Evolutionary conservation across 2,888 invertebrate genomes (phyloP).

Genomic region (Smittia sp.): DNA sequence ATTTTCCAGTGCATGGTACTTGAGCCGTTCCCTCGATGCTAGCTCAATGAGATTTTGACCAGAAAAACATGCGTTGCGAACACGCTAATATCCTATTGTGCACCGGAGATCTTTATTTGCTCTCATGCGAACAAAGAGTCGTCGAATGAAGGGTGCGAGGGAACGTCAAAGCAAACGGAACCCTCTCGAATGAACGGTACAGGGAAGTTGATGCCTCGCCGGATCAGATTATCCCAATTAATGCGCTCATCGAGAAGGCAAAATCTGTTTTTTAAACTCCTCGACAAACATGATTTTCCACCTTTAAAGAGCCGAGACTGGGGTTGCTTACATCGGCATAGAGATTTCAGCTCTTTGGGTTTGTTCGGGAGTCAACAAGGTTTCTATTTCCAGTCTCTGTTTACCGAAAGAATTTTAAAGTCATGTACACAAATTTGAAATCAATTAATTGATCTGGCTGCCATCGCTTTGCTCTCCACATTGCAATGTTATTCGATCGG

Average conservation of each 20-base stretch:
- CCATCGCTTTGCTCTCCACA: neutral
- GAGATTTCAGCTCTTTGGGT: neutral
- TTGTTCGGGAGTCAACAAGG: neutral
- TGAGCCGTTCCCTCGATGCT: neutral
- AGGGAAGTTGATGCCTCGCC: neutral
- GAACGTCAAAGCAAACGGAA: neutral
- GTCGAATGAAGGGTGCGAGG: neutral
- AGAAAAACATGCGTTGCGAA: conserved; percentile 28
- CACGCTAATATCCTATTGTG: conserved; percentile 37
- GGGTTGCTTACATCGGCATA: neutral
- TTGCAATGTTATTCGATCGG: neutral
- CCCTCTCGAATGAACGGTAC: neutral
- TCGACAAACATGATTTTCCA: conserved; percentile 18
- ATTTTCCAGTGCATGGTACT: conserved; percentile 24
- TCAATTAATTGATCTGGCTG: neutral
- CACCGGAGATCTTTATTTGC: neutral
- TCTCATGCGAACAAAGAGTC: neutral
- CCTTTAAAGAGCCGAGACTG: neutral
- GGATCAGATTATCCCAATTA: conserved; percentile 41
- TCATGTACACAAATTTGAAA: conserved; percentile 1
- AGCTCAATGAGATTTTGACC: conserved; percentile 23
- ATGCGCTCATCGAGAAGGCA: conserved; percentile 29
- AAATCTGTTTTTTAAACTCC: conserved; percentile 18
- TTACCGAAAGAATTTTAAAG: conserved; percentile 28
- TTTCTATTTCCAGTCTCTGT: neutral